A percentile compares a stretch with the other conserved stretches of the same genome.
phyloP scores from a whole-genome alignment of 2,113 vertebrate species.

The Pavo muticus region DNA sequence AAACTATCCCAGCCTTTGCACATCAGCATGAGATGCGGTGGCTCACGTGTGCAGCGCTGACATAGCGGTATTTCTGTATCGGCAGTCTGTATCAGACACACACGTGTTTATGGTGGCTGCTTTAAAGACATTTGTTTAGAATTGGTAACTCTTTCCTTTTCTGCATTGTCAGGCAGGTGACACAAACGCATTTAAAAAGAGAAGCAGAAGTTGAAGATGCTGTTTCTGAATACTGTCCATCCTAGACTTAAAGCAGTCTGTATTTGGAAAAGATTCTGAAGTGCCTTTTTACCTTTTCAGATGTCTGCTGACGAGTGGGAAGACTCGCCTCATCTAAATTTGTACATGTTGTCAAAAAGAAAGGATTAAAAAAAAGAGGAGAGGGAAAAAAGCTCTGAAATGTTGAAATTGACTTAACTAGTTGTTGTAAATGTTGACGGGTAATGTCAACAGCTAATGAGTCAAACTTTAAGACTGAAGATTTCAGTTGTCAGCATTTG shows the following conservation, averaged over 20 bases:
- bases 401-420: not conserved
- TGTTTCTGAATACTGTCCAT: not conserved
- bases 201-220: not conserved
- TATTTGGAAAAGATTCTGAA: not conserved
- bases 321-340: not conserved
- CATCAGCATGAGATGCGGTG: accelerated
- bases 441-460: not conserved
- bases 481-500: not conserved
- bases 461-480: not conserved
- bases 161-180: not conserved
- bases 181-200: too few species aligned
- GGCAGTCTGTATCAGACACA: not conserved
- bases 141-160: not conserved
- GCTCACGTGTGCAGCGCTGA: accelerated
- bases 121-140: not conserved
- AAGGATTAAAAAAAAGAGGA: not conserved
- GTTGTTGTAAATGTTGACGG: not conserved
- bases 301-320: not conserved
- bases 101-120: not conserved
- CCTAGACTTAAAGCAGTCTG: not conserved
- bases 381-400: not conserved
- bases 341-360: not conserved
- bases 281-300: not conserved
- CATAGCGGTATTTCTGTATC: not conserved
- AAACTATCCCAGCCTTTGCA: not conserved